A percentile compares a stretch with the other conserved stretches of the same genome.
phyloP scores from a whole-genome alignment of 1,140 invertebrate genomes.

The Drosophila nigrodunni region DNA sequence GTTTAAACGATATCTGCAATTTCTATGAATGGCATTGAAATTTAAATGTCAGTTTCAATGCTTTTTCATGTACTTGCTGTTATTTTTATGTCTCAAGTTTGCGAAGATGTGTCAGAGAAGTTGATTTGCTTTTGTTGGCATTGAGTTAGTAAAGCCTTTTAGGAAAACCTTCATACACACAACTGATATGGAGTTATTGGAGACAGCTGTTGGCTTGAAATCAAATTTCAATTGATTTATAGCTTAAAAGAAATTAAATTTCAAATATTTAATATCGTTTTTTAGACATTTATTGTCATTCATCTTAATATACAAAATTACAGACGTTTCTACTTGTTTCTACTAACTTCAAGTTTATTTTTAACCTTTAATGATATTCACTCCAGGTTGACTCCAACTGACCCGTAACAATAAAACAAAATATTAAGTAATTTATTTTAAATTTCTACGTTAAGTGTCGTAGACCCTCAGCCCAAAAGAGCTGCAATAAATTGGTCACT shows the following conservation, averaged over 20 bases:
- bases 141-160: constrained; percentile 39
- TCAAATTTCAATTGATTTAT: constrained; percentile 5
- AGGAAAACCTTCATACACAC: constrained; percentile 43
- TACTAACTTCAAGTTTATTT: no score
- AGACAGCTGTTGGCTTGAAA: constrained; percentile 11
- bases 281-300: no score
- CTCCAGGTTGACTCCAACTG: constrained; percentile 28
- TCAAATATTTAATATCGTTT: no score
- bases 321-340: not conserved
- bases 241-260: not conserved
- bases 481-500: constrained; percentile 64
- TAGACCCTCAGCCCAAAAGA: constrained; percentile 25
- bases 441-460: constrained; percentile 62
- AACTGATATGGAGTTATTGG: constrained; percentile 41
- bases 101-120: constrained; percentile 55
- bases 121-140: constrained; percentile 54
- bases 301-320: no score
- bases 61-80: constrained; percentile 20
- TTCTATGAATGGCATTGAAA: constrained; percentile 76
- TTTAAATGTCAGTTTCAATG: constrained; percentile 71
- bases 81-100: constrained; percentile 32
- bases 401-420: constrained; percentile 51
- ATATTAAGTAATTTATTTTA: constrained; percentile 65
- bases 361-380: not conserved
- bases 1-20: constrained; percentile 59